Percentiles rank a stretch among this genome's conserved stretches.
These are phyloP conservation scores for Propithecus perrieri DNA, from an alignment of 2,797 vertebrate genomes.

Conservation along the genomic window DNA sequence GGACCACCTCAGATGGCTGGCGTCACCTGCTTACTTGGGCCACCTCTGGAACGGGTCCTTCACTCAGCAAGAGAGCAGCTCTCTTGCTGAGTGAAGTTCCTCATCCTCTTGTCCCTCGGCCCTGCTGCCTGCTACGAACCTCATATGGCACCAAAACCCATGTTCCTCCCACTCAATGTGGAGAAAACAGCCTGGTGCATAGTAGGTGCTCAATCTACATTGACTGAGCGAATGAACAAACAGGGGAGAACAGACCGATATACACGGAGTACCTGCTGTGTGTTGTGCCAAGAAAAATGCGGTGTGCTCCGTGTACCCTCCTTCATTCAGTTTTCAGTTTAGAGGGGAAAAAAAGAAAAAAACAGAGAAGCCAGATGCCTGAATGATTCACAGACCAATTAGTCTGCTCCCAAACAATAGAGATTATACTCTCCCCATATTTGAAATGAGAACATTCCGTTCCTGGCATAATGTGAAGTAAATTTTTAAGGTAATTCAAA, in stretches of 20 bases:
- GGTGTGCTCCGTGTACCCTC: background rate
- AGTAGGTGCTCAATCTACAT: background rate
- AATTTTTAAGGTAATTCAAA: background rate
- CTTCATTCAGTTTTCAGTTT: background rate
- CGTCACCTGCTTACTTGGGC: background rate
- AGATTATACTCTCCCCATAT: background rate
- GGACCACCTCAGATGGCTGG: background rate
- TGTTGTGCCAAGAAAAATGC: background rate
- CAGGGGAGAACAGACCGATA: background rate
- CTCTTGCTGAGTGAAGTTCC: background rate
- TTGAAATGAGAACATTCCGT: background rate
- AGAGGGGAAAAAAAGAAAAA: background rate
- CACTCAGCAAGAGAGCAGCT: background rate
- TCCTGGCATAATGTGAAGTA: background rate
- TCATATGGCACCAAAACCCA: no score
- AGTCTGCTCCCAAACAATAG: background rate
- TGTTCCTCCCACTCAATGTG: background rate
- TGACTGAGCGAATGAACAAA: background rate
- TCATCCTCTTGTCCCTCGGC: background rate
- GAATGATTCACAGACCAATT: background rate
- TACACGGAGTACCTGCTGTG: accelerated
- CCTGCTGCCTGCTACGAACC: background rate
- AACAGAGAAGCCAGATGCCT: background rate
- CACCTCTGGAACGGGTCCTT: background rate
- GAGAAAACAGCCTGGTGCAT: no score